Evolutionary conservation across 2,888 invertebrate species (phyloP).

Genomic region (Timema cristinae): DNA sequence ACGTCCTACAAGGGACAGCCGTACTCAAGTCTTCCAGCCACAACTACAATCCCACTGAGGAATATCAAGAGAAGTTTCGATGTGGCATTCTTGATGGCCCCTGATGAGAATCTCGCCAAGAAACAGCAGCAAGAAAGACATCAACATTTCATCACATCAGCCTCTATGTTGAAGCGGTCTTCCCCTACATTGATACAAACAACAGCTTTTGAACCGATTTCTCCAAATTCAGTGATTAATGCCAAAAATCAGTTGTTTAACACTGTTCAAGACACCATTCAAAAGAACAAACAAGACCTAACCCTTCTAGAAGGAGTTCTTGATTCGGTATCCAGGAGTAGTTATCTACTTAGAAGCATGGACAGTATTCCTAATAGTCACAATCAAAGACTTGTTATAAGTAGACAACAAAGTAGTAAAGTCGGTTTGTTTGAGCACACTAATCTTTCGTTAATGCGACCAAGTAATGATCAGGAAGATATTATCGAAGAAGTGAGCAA

Average conservation of each 20-base stretch:
- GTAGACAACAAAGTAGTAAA: constrained; percentile 13
- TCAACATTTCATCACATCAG: constrained; percentile 36
- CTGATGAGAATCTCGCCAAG: constrained; percentile 73
- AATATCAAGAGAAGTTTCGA: constrained; percentile 74
- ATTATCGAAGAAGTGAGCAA: constrained; percentile 17
- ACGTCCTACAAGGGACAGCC: constrained; percentile 13
- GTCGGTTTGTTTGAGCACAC: constrained; percentile 17
- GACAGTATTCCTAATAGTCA: constrained; percentile 13
- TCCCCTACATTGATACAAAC: constrained; percentile 8
- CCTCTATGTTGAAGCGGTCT: constrained; percentile 17
- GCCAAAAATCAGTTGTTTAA: not conserved
- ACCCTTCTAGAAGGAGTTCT: constrained; percentile 12
- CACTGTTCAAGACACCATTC: not conserved
- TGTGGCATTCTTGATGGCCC: constrained; percentile 85
- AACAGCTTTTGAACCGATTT: not conserved
- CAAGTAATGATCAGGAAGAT: constrained; percentile 15
- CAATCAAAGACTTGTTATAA: constrained; percentile 16
- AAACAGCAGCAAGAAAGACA: constrained; percentile 52
- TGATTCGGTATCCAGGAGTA: not conserved
- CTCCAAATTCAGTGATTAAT: not conserved
- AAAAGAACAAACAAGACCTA: not conserved
- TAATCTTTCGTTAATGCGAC: not conserved
- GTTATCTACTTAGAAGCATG: not conserved
- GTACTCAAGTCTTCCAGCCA: constrained; percentile 29
- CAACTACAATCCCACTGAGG: constrained; percentile 45